Percentiles rank a stretch among this genome's conserved stretches.
Evolutionary conservation across 2,113 vertebrate species (phyloP).

Genomic region (Regulus satrapa): DNA sequence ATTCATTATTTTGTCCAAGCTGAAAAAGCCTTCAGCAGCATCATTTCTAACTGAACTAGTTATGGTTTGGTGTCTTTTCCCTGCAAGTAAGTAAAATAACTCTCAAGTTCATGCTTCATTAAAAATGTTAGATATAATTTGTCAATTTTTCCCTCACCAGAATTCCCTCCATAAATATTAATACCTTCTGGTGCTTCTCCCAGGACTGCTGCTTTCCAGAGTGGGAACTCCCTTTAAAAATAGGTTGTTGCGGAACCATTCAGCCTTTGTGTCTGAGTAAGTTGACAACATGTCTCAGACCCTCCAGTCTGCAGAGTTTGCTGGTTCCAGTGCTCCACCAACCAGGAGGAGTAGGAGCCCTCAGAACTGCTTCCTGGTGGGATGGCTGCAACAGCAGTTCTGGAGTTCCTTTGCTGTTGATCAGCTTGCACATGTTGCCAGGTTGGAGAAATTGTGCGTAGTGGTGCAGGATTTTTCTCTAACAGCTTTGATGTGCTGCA

Average conservation of each 20-base stretch:
- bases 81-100: not conserved
- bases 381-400: not conserved
- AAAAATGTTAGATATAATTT: not conserved
- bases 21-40: not conserved
- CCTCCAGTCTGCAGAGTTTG: not conserved
- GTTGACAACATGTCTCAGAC: not conserved
- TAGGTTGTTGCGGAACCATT: not conserved
- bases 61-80: not conserved
- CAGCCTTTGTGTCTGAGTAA: not conserved
- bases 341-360: rapidly evolving
- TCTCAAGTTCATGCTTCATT: not conserved
- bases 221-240: not conserved
- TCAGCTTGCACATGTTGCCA: not conserved
- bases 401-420: not conserved
- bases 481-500: not conserved
- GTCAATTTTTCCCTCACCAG: not conserved
- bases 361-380: rapidly evolving
- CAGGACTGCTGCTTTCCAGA: not conserved
- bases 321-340: rapidly evolving
- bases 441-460: not conserved
- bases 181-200: not conserved
- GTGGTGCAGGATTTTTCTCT: not conserved
- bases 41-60: not conserved
- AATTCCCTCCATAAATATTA: not conserved
- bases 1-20: not conserved